Percentiles rank a stretch among this genome's conserved stretches.
phyloP scores from a whole-genome alignment of 2,113 vertebrate species.

The Sinocyclocheilus anshuiensis region DNA sequence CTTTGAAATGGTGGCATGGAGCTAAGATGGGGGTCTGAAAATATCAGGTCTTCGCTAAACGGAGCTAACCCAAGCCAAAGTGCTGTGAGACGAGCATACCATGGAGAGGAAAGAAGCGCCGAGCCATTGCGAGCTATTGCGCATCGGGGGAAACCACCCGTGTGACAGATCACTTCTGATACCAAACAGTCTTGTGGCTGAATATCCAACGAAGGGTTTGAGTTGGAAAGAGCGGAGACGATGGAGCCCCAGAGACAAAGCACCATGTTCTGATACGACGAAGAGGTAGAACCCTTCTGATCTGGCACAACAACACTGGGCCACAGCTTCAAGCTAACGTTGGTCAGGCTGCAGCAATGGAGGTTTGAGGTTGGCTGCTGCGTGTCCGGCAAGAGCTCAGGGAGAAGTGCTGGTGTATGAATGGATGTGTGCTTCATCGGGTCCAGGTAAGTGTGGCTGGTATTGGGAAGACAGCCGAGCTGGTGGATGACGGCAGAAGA shows the following conservation, averaged over 20 bases:
- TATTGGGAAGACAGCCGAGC: constrained; percentile 68
- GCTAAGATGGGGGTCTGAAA: constrained; percentile 55
- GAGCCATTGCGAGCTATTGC: constrained; percentile 77
- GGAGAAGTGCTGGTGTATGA: constrained; percentile 43
- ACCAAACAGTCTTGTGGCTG: constrained; percentile 57
- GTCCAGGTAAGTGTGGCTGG: not conserved
- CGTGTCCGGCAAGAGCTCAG: not conserved
- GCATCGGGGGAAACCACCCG: constrained; percentile 59
- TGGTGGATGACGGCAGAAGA: constrained; percentile 81
- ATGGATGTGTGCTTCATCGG: constrained; percentile 48
- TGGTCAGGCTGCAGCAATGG: constrained; percentile 58
- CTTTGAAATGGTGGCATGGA: constrained; percentile 55
- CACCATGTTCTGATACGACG: constrained; percentile 62
- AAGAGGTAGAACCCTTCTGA: not conserved
- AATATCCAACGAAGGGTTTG: constrained; percentile 56
- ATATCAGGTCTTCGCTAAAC: constrained; percentile 47
- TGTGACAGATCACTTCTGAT: constrained; percentile 65
- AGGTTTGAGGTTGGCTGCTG: constrained; percentile 53
- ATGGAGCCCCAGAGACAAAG: constrained; percentile 85
- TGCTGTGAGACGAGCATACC: not conserved
- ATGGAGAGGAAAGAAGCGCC: not conserved
- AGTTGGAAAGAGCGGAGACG: constrained; percentile 77
- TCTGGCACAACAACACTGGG: constrained; percentile 8
- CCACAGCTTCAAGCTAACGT: constrained; percentile 43
- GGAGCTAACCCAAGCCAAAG: constrained; percentile 49